phyloP scores from a whole-genome alignment of 2,113 vertebrate species.

The Jaculus jaculus region DNA sequence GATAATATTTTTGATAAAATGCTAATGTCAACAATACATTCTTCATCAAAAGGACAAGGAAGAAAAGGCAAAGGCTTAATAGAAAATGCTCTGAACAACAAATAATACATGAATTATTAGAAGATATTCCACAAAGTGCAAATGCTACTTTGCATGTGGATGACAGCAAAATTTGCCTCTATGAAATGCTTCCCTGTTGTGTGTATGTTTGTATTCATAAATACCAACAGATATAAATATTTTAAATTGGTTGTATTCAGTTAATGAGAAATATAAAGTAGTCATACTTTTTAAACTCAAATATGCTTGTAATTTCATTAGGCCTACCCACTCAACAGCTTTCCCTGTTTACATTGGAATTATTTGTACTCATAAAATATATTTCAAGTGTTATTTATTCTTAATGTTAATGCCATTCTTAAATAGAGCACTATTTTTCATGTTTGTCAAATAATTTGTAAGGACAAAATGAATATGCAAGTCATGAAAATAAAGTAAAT shows the following conservation, averaged over 20 bases:
- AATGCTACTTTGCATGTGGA: constrained; percentile 48
- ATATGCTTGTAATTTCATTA: constrained; percentile 65
- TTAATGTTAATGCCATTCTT: constrained; percentile 47
- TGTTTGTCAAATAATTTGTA: constrained; percentile 54
- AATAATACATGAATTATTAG: too few species aligned
- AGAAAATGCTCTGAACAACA: too few species aligned
- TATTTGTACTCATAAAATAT: constrained; percentile 69
- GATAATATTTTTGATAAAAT: too few species aligned
- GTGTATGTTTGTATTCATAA: background rate
- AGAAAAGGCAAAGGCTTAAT: too few species aligned
- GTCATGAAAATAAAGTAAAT: constrained; percentile 66
- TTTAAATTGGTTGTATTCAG: constrained; percentile 59
- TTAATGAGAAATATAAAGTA: constrained; percentile 54
- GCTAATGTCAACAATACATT: too few species aligned
- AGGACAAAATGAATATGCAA: constrained; percentile 48
- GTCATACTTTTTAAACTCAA: constrained; percentile 63
- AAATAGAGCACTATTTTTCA: constrained; percentile 61
- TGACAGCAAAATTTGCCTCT: constrained; percentile 56
- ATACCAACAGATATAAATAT: constrained; percentile 16
- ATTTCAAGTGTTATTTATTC: constrained; percentile 65
- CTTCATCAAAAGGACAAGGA: too few species aligned
- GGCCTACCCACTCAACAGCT: constrained; percentile 20
- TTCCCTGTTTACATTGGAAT: constrained; percentile 55
- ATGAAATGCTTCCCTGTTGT: constrained; percentile 57
- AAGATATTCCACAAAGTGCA: too few species aligned